Evolutionary conservation across 2,113 vertebrate species (phyloP), one percentile per base, ranked within the genome.

Genomic region (Mandrillus leucophaeus): DNA sequence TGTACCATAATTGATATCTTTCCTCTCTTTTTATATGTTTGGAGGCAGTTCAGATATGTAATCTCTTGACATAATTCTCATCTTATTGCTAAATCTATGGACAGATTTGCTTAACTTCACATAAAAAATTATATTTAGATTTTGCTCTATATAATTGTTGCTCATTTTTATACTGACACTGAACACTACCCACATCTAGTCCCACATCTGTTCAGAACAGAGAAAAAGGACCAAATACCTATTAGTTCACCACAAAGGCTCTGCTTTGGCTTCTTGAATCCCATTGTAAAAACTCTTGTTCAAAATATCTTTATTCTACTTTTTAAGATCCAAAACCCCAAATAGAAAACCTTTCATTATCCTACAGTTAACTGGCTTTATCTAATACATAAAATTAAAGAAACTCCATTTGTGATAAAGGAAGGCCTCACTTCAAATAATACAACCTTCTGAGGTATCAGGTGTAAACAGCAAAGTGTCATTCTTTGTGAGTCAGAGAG

Each of bases 161-260:
- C 6, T 89, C 11, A 23, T 25, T 75, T 80, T 96, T 85, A 48
- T 86, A 45, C 6, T n/a, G 57, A 55, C 9, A 73, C 6, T 57
- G 43, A 79, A 40, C 2, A 75, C 4, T 5, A 30, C 75, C 80
- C 30, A 80, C n/a, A 66, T 84, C 14, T 48, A 78, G 5, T 72
- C 0, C 40, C 38, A 95, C 50, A 91, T 82, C 38, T 95, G 2
- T 88, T 95, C 23, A 52, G 18, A 87, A 48, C 13, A 48, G 78
- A 27, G 59, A 14, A 14, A 45, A 8, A 16, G 45, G 16, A 80
- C 43, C 45, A 16, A 83, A 48, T 22, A 14, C 11, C 40, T 13
- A 75, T 40, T 20, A 45, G 9, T 93, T 94, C 40, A 76, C 90
- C 45, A 94, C 64, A 96, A 95, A 96, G 45, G 3, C 16, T 91